Base-by-base conservation (phyloP, 2,113 vertebrate species). In the Lota lota region DNA sequence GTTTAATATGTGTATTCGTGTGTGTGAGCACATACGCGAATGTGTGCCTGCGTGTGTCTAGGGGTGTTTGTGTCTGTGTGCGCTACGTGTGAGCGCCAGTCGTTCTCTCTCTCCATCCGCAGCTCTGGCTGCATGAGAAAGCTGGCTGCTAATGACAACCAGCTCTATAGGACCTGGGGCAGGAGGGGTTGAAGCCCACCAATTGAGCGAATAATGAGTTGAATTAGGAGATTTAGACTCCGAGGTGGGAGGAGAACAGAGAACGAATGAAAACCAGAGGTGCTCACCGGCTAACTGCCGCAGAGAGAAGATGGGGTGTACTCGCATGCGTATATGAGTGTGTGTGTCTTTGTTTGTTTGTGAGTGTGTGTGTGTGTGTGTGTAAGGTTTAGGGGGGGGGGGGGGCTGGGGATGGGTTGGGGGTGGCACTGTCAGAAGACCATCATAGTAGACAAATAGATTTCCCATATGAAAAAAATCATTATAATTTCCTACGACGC, bases 191-290 rank as follows among this genome's bases (percentile, higher is more conserved):
- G 83, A 85, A 90, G 84, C 86, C 85, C 89, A 80, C 85, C 90
- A 93, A 92, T 92, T 90, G 89, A 90, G 92, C 92, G 85, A 92
- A 93, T 92, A 92, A 93, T 90, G 88, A 90, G 86, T 87, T 90
- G 85, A 92, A 93, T 92, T 90, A 90, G 85, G 88, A 92, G 90
- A 93, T 91, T 91, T 89, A 79, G 83, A n/a, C 15, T 83, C 78
- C 69, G 81, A 86, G 79, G 85, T 83, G 75, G 77, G 80, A 82
- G 73, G 73, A 77, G 69, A 72, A 69, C 67, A 69, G 67, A 75
- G 73, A 60, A 72, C 61, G 83, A 91, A 92, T 91, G 88, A 89
- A 91, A 93, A 91, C 90, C 90, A 93, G 92, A 91, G 89, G 85
- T 88, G 83, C 82, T 85, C 67, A 74, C 86, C 80, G 67, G 88